Conservation (phyloP, 2,113 vertebrate genomes). For the Neogale vison region DNA sequence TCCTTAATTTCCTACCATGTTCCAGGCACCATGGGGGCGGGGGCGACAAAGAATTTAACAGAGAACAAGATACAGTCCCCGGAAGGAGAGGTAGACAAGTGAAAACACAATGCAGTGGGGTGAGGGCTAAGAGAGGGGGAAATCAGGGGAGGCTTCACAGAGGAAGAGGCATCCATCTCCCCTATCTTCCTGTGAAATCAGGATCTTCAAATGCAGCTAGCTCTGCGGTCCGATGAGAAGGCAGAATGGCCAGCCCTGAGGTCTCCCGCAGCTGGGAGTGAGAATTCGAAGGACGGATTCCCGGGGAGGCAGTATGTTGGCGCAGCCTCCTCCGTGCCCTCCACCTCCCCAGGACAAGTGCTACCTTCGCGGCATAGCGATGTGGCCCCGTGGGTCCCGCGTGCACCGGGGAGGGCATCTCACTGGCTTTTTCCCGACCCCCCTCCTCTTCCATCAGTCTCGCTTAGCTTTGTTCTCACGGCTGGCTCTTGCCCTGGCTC, state of each 20-base stretch:
- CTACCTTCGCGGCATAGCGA: fast-evolving
- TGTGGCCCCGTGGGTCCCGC: background rate
- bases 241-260: background rate
- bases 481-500: background rate
- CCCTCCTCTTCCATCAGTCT: background rate
- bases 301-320: fast-evolving
- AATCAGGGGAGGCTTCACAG: background rate
- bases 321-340: fast-evolving
- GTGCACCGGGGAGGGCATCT: fast-evolving
- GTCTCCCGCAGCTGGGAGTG: background rate
- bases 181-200: background rate
- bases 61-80: background rate
- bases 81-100: background rate
- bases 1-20: background rate
- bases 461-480: fast-evolving
- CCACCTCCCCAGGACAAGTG: background rate
- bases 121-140: background rate
- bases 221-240: background rate
- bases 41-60: background rate
- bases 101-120: too few relatives aligned
- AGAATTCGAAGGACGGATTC: fast-evolving
- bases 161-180: background rate
- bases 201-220: background rate
- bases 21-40: background rate
- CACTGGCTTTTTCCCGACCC: fast-evolving